Evolutionary conservation across 2,797 vertebrate genomes (phyloP), one percentile per base, ranked within the genome.

Genomic region (Rhynchonycteris naso): DNA sequence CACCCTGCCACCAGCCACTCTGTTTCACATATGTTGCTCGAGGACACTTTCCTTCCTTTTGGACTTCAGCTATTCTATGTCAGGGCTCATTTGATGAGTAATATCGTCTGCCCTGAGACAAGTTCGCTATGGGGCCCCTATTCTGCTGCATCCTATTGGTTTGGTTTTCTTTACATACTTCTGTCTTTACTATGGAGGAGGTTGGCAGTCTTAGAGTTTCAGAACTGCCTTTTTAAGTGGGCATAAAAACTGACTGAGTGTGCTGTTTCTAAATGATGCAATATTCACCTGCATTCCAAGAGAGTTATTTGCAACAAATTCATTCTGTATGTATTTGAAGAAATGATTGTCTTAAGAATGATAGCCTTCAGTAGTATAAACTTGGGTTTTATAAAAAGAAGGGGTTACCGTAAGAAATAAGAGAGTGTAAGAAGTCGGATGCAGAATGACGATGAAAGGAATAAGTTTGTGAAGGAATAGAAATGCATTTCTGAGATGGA

Each of bases 111-210:
- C 50, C 56, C 63, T 21, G 71, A 88, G 52, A 81, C 11, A 4
- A 16, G 89, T 93, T 93, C 91, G 76, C 78, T 83, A 6, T 21
- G 68, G 59, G 52, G 30, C 5, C 8, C 72, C n/a, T 82, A 93
- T 96, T 92, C 47, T 93, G 79, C 71, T 95, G 81, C 52, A 52
- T 56, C 24, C 38, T 21, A 78, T 28, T 83, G 5, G 4, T 81
- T 71, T 93, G 80, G 16, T n/a, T 96, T 84, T 81, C 79, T 54
- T 82, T 84, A 5, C 66, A 47, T 75, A 52, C 3, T 58, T 16
- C 68, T 47, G 3, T 56, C 13, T 38, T 89, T 69, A 15, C 24
- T 71, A 33, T 81, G 35, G 66, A 33, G 80, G 35, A 47, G 30
- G 2, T 11, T 74, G 15, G 21, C 12, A 52, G 33, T 76, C 75